Base-by-base conservation (phyloP, 2,797 vertebrate species). In the Danio choprae region DNA sequence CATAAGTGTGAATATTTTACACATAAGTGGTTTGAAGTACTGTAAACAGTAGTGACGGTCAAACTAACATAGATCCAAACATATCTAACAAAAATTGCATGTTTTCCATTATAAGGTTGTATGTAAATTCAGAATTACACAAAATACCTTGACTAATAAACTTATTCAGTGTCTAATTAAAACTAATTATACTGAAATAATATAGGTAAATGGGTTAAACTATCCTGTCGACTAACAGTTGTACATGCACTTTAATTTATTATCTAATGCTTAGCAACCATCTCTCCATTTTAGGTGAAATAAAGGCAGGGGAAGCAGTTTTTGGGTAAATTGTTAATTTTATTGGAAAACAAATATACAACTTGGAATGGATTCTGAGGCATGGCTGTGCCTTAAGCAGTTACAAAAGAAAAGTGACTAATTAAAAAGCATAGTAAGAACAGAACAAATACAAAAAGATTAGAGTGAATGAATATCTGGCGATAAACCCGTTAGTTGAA, bases 271-370 rank as follows among this genome's bases (percentile, higher is more conserved):
- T 22, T 41, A 6, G 7, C 7, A 10, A n/a, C n/a, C n/a, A 29
- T 29, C 29, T 29, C 29, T 29, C 3, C 3, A 29, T 29, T 29
- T 29, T 29, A 29, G 29, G 29, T 29, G 29, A 29, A 29, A 29
- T 29, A 29, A 29, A 29, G 29, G 29, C 29, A 29, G 16, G 18
- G 50, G 4, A 83, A 72, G 40, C 46, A 74, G 90, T 91, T 89
- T 92, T 91, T 93, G 93, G 92, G 92, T 95, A 94, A 94, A 95
- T 95, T 95, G 93, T 94, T 92, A 89, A 94, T 95, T 94, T 96
- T 95, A 96, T 96, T 96, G 95, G 94, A 96, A 96, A 96, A 96
- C 95, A 96, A 96, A 96, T 96, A 95, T 96, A 96, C 95, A 96
- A 96, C 95, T 96, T 96, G 95, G 95, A 96, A 96, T 96, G 95